Percentiles rank a stretch among this genome's conserved stretches.
Conservation (phyloP, 2,113 vertebrate genomes). For the Pao palembangensis region DNA sequence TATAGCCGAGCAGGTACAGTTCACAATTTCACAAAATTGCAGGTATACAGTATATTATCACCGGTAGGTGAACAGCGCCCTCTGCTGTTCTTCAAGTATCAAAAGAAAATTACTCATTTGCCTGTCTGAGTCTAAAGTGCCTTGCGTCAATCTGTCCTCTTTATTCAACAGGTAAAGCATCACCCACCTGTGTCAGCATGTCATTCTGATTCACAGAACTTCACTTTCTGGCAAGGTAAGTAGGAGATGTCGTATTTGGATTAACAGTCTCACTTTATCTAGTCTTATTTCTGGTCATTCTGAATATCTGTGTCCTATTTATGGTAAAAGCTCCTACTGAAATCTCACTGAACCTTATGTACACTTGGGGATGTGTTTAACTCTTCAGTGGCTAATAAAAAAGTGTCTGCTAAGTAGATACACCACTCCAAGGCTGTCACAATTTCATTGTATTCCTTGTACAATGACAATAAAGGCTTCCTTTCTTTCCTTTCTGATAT, state of each 20-base stretch:
- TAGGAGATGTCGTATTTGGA: neutral
- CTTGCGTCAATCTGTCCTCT: slow-evolving; percentile 8
- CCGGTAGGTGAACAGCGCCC: slow-evolving; percentile 1
- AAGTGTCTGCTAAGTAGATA: neutral
- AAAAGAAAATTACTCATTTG: neutral
- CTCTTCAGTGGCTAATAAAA: slow-evolving; percentile 3
- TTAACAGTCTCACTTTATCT: neutral
- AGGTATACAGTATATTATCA: neutral
- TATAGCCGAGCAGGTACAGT: slow-evolving; percentile 90
- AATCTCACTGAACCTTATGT: too few species aligned
- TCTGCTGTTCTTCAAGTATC: neutral
- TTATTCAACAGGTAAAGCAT: slow-evolving; percentile 87
- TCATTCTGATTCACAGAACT: slow-evolving; percentile 97
- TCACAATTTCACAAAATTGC: too few species aligned
- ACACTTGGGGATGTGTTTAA: too few species aligned
- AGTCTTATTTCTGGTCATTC: neutral
- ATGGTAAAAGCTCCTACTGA: too few species aligned
- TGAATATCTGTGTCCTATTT: too few species aligned
- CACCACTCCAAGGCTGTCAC: neutral
- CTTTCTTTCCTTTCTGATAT: too few species aligned
- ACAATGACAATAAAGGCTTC: too few species aligned
- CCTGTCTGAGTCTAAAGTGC: neutral
- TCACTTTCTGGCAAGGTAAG: slow-evolving; percentile 98
- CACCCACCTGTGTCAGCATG: slow-evolving; percentile 98
- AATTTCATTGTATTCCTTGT: too few species aligned